Evolutionary conservation across 2,888 invertebrate genomes (phyloP), one percentile per base, ranked within the genome.

Genomic region (Lasiommata megera): DNA sequence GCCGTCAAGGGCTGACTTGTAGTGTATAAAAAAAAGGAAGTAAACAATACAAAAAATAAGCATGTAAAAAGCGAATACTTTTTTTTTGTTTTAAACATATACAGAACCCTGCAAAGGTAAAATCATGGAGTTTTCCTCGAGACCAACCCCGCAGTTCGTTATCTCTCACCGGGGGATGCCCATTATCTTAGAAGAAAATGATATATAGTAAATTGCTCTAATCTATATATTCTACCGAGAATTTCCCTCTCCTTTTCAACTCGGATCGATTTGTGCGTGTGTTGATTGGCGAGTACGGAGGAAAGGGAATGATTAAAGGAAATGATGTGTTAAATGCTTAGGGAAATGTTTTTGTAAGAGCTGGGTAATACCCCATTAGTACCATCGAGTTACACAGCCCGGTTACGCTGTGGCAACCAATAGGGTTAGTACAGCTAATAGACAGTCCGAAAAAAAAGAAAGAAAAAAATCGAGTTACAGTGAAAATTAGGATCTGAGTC

Each of bases 171-270:
- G 66, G 69, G 83, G 82, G 82, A 75, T 69, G 73, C 66, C 77
- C 71, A 82, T 84, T 86, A 84, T 83, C 80, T 79, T 77, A 74
- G 73, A 77, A 74, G 80, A 77, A 79, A 46, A 81, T 81, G 79
- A 81, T 84, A 81, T 80, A 75, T 74, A 75, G 72, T 72, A 82
- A 83, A 85, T 82, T 74, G 73, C 71, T 76, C 74, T 85, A 84
- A 86, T 85, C 60, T 63, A 65, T 62, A 59, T 57, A 59, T 52
- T 56, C 54, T 54, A 53, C 44, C 16, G 54, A 61, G 64, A 54
- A 61, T 63, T 65, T 56, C 31, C 52, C 52, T 52, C 41, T 52
- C 41, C 44, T 54, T 59, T 58, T 50, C 43, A 48, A 53, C 31
- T 46, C 41, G 23, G 12, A 43, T 54, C 31, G 38, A 11, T 12